Percentiles rank a stretch among this genome's conserved stretches.
phyloP scores from a whole-genome alignment of 2,888 invertebrate genomes.

The Philhelius pedissequus region DNA sequence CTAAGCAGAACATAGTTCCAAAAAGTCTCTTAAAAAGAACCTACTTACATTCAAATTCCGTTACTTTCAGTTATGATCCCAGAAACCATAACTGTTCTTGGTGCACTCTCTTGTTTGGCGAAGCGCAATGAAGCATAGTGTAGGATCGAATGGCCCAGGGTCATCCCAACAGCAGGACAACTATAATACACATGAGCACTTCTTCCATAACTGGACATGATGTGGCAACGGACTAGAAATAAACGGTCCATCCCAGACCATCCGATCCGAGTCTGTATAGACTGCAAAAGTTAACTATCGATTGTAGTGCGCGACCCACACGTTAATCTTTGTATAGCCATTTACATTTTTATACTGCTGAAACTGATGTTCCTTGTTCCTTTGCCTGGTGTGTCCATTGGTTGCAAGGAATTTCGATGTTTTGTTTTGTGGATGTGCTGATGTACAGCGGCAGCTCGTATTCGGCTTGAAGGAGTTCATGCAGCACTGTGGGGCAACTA shows the following conservation, averaged over 20 bases:
- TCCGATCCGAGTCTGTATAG: neutral
- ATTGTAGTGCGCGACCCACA: constrained; percentile 62
- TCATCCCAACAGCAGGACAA: constrained; percentile 47
- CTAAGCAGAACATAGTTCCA: constrained; percentile 23
- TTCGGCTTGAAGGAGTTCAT: constrained; percentile 32
- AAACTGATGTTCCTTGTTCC: neutral
- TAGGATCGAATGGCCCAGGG: constrained; percentile 45
- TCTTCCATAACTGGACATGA: constrained; percentile 58
- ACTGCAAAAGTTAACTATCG: constrained; percentile 55
- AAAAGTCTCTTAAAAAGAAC: constrained; percentile 11
- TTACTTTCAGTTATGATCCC: constrained; percentile 42
- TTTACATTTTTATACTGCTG: constrained; percentile 46
- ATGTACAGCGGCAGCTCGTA: neutral
- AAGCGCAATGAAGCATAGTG: constrained; percentile 44
- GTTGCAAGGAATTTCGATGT: constrained; percentile 30
- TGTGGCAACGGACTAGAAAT: constrained; percentile 1
- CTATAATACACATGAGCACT: constrained; percentile 27
- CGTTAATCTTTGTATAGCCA: constrained; percentile 59
- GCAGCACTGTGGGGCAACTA: constrained; percentile 49
- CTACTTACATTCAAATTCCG: constrained; percentile 48
- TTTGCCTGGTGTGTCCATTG: constrained; percentile 34
- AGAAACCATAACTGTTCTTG: constrained; percentile 32
- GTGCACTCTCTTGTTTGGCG: constrained; percentile 9
- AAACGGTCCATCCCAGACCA: constrained; percentile 3
- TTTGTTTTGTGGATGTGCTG: constrained; percentile 21